Base-by-base conservation (phyloP, 1,140 invertebrate genomes). In the Drosophila saltans region DNA sequence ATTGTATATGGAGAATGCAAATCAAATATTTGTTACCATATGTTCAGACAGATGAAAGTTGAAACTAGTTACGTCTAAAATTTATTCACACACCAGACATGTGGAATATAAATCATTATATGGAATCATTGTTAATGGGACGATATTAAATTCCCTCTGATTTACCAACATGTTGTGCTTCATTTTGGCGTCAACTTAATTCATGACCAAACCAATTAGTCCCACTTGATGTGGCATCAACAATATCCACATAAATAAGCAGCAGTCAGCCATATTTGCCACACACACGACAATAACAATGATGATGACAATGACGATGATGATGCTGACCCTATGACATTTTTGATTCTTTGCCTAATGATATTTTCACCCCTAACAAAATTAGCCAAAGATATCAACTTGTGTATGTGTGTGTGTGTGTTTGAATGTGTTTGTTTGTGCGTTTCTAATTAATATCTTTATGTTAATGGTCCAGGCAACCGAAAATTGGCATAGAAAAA, bases 361-460 rank as follows among this genome's bases (percentile, higher is more conserved):
- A 66, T 16, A 70, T 75, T 69, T 62, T 0, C 28, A 7, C 2
- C 40, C 21, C 21, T 58, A 61, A 66, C 45, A 26, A 8, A 58
- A 33, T 58, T 48, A 21, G 43, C 10, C 3, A 41, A 11, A 28
- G 24, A 24, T 39, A 61, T 30, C 26, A n/a, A 33, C 39, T 11
- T 8, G 45, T 26, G 11, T 52, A 5, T 33, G n/a, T 39, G 45
- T 57, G 16, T 57, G 16, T 40, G 26, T 4, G 0, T 21, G 28
- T 58, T 10, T 41, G 28, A 41, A 24, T 33, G 16, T 16, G 16
- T 16, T 24, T 28, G 52, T 7, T 4, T 39, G 21, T 43, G 41
- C 52, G 21, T 1, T 16, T 41, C 63, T 67, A 78, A 78, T 78
- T 78, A 78, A 77, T 78, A 64, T 78, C 33, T 58, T 76, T 76